phyloP scores from a whole-genome alignment of 2,797 vertebrate species.

The Lutjanus campechanus region DNA sequence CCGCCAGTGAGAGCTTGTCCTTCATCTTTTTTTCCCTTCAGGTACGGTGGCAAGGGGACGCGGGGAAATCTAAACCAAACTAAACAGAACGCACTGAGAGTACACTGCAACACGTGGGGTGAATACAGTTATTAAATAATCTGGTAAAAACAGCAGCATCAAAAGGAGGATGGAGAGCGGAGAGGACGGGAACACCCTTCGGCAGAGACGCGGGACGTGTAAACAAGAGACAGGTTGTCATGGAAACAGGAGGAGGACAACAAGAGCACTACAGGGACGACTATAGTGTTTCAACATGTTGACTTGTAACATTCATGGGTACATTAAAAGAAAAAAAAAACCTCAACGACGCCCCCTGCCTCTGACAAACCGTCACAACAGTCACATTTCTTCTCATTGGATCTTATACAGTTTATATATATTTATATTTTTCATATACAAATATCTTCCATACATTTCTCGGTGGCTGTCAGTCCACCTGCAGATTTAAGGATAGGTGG shows the following conservation, averaged over 20 bases:
- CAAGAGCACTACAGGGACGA: conserved; percentile 26
- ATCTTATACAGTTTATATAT: background rate
- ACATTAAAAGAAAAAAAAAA: conserved; percentile 41
- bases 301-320: conserved; percentile 29
- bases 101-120: background rate
- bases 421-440: conserved; percentile 9
- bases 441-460: conserved; percentile 19
- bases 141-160: conserved; percentile 43
- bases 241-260: background rate
- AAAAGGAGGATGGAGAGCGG: background rate
- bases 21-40: conserved; percentile 47
- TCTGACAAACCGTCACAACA: conserved; percentile 32
- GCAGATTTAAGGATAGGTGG: conserved; percentile 71
- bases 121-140: conserved; percentile 10
- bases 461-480: background rate
- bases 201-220: background rate
- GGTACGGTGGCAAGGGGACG: conserved; percentile 4
- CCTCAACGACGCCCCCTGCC: conserved; percentile 49
- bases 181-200: background rate
- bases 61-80: background rate
- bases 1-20: conserved; percentile 37
- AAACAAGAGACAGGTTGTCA: conserved; percentile 23
- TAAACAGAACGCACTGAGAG: background rate
- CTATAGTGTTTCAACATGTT: conserved; percentile 32
- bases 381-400: conserved; percentile 4